These are phyloP conservation scores for Mastomys coucha DNA, from an alignment of 2,113 vertebrate species.

Conservation along the genomic window DNA sequence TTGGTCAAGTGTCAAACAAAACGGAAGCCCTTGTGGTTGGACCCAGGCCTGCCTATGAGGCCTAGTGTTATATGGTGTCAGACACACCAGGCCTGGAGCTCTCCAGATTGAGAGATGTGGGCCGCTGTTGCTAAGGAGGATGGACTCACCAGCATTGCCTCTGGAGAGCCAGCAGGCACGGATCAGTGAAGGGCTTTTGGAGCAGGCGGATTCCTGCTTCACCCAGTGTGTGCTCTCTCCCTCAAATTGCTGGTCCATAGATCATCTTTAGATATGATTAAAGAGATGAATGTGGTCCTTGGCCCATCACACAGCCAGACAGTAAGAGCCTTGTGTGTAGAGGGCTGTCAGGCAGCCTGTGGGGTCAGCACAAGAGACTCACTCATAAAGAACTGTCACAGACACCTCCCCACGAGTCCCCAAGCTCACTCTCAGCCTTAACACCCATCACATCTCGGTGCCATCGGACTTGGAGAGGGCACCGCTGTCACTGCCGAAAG, in stretches of 20 bases:
- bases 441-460: background rate
- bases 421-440: background rate
- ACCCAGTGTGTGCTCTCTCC: background rate
- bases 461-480: background rate
- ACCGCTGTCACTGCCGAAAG: background rate
- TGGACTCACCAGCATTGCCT: background rate
- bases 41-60: background rate
- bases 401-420: background rate
- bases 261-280: constrained; percentile 5
- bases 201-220: background rate
- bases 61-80: background rate
- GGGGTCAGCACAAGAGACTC: background rate
- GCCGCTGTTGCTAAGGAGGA: background rate
- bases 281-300: background rate
- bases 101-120: background rate
- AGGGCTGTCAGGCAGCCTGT: background rate
- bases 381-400: constrained; percentile 33
- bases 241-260: background rate
- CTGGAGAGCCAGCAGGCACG: background rate
- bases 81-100: background rate
- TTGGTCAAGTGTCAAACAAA: background rate
- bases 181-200: background rate
- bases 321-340: background rate
- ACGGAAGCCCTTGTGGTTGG: background rate
- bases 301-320: constrained; percentile 28